Conservation (phyloP, 2,888 invertebrate species). For the Trileptium ribeirensis region DNA sequence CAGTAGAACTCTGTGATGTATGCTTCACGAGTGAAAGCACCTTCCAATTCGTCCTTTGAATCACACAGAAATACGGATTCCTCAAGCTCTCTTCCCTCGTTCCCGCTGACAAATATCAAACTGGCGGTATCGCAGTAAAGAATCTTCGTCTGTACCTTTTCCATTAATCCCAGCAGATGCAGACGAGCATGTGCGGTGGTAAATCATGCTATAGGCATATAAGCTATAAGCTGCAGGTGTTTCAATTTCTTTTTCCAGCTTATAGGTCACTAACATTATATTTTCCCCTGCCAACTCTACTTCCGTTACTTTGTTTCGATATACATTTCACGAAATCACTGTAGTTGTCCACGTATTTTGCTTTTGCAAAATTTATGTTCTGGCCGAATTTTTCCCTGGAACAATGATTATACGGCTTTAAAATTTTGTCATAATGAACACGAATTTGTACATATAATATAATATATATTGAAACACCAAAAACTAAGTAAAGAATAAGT, state of each 20-base stretch:
- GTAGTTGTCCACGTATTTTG: neutral
- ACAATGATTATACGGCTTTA: neutral
- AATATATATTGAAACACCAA: no score
- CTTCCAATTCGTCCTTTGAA: neutral
- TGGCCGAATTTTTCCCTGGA: neutral
- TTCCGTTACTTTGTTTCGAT: neutral
- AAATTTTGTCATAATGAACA: neutral
- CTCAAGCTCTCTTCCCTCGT: no score
- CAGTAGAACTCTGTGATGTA: neutral
- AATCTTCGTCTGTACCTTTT: neutral
- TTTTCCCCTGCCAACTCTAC: neutral
- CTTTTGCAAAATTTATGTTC: neutral
- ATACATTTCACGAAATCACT: neutral
- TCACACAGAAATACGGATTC: neutral
- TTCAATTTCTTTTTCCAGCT: neutral
- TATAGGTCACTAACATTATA: neutral
- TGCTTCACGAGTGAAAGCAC: neutral
- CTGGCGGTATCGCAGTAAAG: neutral
- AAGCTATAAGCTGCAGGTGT: neutral
- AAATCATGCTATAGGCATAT: neutral
- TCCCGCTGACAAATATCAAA: neutral
- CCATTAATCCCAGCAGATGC: neutral
- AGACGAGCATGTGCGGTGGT: constrained; percentile 6
- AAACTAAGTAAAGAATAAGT: no score
- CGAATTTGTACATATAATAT: no score